Evolutionary conservation across 2,888 invertebrate genomes (phyloP), one percentile per base, ranked within the genome.

Genomic region (Limulus polyphemus): DNA sequence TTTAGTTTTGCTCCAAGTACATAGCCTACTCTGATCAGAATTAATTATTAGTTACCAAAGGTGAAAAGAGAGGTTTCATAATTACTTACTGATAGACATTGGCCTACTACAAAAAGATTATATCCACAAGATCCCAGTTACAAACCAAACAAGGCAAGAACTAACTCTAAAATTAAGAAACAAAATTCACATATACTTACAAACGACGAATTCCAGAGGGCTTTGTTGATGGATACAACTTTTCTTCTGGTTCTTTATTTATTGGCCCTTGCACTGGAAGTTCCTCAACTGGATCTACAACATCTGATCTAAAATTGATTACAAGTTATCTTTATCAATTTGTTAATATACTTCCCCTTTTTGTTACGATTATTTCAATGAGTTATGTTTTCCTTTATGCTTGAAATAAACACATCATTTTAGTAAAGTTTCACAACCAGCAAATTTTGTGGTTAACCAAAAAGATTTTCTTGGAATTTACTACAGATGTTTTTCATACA

Each of bases 231-330:
- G 67, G 68, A 56, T 57, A 68, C 12, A 69, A 55, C 60, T 69
- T 69, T 9, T 98, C 97, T 73, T 93, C 92, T 0, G 98, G 98
- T 77, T 98, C 98, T 60, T 86, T 87, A 47, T 97, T 97, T 71
- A 98, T 81, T 1, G 98, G 98, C 5, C 98, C 98, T 77, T 98
- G 94, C 0, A 98, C 97, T 1, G 93, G 90, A 13, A 88, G 84
- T 73, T 93, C n/a, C n/a, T n/a, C n/a, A n/a, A n/a, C n/a, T n/a
- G 32, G 32, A 32, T 32, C 32, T 32, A 32, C 32, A 32, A 1
- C 32, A 32, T 32, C 32, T 32, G 32, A 32, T 32, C 32, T 32
- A 32, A 32, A 4, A 3, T 32, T 32, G 32, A 32, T 32, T 32
- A 32, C 32, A 32, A 32, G 32, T 32, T 32, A 32, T 32, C 32